Evolutionary conservation across 2,888 invertebrate species (phyloP), one percentile per base, ranked within the genome.

Genomic region (Thera obeliscata): DNA sequence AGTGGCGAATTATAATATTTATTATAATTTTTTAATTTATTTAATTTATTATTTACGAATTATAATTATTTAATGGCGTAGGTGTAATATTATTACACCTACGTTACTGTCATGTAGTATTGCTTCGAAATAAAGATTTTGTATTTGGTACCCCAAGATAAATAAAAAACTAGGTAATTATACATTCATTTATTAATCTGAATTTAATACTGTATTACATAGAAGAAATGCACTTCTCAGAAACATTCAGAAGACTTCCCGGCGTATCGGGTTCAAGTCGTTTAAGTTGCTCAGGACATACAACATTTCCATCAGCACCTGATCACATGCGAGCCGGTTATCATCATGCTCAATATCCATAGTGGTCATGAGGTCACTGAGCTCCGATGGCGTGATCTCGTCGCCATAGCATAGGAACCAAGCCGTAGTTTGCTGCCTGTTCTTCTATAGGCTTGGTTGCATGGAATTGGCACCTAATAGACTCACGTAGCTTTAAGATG

Each of bases 181-280:
- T 91, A 93, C 90, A 93, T 93, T 87, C 90, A 93, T 94, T 94
- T 93, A 93, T 91, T 94, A 93, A 90, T 93, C 91, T 87, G 95
- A 95, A 95, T 95, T 95, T 96, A 96, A 96, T 96, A 96, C 96
- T 96, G 96, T 96, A 96, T 96, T 96, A 96, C 96, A 96, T 96
- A 96, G 96, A 96, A 96, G 96, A 96, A 96, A 96, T 96, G 96
- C 96, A 96, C 96, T 96, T 96, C 95, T 95, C 95, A 95, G 96
- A 96, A 96, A 96, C 96, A 96, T 96, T 96, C 96, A 96, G 96
- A 96, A 96, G 96, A 96, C 96, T 94, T 94, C 93, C 94, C 93
- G 92, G 33, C 81, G 83, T 54, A 96, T 78, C 2, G 95, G 95
- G 61, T 94, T 93, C 2, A 86, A 67, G 80, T 95, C 94, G 36